These are phyloP conservation scores for Drosophila melanogaster DNA, from an alignment of 1,140 invertebrate genomes.

Conservation along the genomic window DNA sequence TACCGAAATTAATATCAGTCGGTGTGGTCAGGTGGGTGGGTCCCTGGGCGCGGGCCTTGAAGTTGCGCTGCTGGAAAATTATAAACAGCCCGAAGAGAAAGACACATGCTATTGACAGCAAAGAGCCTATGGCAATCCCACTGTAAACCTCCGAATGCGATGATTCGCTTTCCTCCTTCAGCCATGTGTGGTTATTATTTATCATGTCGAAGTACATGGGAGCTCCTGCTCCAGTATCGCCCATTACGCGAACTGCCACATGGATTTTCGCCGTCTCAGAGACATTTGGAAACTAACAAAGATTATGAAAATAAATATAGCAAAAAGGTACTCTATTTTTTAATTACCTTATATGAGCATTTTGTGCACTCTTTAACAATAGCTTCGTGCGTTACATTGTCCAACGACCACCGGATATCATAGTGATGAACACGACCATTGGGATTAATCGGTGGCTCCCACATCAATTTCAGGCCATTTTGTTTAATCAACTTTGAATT, in stretches of 20 bases:
- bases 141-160: constrained; percentile 68
- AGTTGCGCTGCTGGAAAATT: constrained; percentile 70
- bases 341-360: constrained; percentile 67
- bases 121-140: constrained; percentile 77
- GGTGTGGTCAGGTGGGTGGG: constrained; percentile 74
- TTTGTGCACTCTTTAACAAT: constrained; percentile 63
- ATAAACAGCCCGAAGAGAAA: constrained; percentile 75
- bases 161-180: constrained; percentile 34
- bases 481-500: constrained; percentile 63
- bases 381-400: constrained; percentile 75
- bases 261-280: constrained; percentile 77
- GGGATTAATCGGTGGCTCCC: constrained; percentile 75
- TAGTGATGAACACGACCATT: constrained; percentile 79
- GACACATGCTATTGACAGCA: constrained; percentile 71
- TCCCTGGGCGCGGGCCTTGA: constrained; percentile 73
- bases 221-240: constrained; percentile 75
- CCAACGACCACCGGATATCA: constrained; percentile 76
- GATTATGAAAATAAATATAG: neutral
- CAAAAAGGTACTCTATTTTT: neutral
- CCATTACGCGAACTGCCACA: constrained; percentile 77
- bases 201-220: constrained; percentile 76
- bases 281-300: constrained; percentile 75
- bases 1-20: constrained; percentile 77
- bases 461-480: constrained; percentile 72
- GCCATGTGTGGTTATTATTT: constrained; percentile 50